Evolutionary conservation across 2,113 vertebrate species (phyloP), one percentile per base, ranked within the genome.

Genomic region (Silurus glanis): DNA sequence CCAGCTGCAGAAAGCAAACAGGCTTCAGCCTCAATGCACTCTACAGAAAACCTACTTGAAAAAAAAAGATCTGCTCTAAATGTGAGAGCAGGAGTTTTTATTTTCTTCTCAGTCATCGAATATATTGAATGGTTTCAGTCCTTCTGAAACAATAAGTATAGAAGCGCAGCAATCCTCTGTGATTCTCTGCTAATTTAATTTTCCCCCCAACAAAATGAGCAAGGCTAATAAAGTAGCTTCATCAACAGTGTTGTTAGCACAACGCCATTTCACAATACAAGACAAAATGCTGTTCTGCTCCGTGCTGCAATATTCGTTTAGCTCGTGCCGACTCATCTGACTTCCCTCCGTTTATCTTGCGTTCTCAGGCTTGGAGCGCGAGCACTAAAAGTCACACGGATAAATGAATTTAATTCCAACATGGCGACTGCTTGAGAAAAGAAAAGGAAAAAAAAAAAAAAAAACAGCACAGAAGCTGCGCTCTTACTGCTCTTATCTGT

Each of bases 321-420:
- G 67, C 85, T 51, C 3, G 45, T 28, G 58, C 59, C 16, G 53
- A 21, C 84, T 80, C 84, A 10, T 71, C 51, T 56, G 76, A 58
- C 76, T n/a, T 69, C 76, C 16, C 53, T 56, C 53, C 21, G 78
- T 80, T 81, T 80, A 49, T 81, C 53, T 83, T 86, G 67, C 61
- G 64, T 81, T 82, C 56, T 64, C 69, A 83, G 82, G 55, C 62
- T 85, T 28, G 21, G 23, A 86, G 17, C 64, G 67, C 25, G 45
- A 82, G 79, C 85, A 86, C 56, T 74, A 61, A 81, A 86, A 74
- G 85, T 61, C 79, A 28, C 13, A 25, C 45, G 14, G 64, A 47
- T 62, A 72, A 82, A 86, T 86, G 74, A 82, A 72, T 82, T 82
- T 74, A 82, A 74, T 81, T 86, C 85, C 69, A 71, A 86, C 80